Conservation (phyloP, 2,113 vertebrate genomes). For the Theristicus caerulescens region DNA sequence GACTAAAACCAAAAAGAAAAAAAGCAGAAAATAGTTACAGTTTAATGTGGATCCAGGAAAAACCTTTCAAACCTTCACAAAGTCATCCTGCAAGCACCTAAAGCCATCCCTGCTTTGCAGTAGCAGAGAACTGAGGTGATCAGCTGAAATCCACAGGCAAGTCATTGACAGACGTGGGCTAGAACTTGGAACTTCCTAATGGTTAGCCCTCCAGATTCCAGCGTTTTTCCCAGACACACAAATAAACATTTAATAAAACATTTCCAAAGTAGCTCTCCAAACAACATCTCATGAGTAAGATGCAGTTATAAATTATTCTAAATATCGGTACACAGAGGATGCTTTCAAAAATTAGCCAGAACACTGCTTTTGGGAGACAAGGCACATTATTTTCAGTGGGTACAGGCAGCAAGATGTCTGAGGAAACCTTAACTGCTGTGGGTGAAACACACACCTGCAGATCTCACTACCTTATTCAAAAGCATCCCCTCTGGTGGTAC, state of each 20-base stretch:
- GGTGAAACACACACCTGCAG: background rate
- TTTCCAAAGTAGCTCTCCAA: background rate
- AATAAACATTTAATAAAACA: background rate
- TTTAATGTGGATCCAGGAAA: background rate
- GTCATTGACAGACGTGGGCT: fast-evolving
- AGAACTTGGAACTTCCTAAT: background rate
- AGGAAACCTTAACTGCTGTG: background rate
- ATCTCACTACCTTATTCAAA: background rate
- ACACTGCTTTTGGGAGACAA: background rate
- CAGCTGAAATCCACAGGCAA: background rate
- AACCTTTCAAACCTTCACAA: background rate
- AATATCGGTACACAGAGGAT: background rate
- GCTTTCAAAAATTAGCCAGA: background rate
- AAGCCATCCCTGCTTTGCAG: background rate
- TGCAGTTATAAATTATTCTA: background rate
- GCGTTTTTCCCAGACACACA: background rate
- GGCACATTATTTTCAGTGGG: background rate
- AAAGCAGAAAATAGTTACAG: background rate
- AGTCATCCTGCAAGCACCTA: background rate
- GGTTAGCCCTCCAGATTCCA: background rate
- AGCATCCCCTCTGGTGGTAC: slow-evolving; percentile 54
- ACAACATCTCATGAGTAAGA: background rate
- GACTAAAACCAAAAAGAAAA: background rate
- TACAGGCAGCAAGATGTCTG: background rate
- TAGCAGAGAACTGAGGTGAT: background rate